Base-by-base conservation (phyloP, 2,113 vertebrate species). In the Balaeniceps rex region DNA sequence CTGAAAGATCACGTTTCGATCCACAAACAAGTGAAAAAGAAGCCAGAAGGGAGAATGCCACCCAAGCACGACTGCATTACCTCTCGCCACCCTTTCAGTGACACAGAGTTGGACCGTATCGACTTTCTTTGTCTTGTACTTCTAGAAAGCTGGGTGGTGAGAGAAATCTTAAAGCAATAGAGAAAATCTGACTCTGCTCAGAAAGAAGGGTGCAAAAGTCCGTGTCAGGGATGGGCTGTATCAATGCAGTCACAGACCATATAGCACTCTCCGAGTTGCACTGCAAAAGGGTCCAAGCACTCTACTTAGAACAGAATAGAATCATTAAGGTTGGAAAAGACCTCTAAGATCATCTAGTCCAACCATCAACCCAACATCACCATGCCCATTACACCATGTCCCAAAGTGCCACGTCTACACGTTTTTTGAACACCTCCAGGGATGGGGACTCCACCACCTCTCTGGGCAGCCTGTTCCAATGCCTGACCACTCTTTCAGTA, bases 61-160 rank as follows among this genome's bases (percentile, higher is more conserved):
- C 19, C 31, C 0, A 1, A 34, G 83, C 70, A 71, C 3, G 1
- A 19, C 2, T 3, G 33, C 23, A 22, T 15, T 13, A 47, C 21
- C 70, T 47, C 75, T 78, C 28, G 15, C 4, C 21, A 7, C 40
- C 19, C 55, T 26, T 6, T 6, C 63, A 24, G 80, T 6, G 51
- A 4, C 26, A 3, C 0, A 5, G 74, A 65, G 52, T 6, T 12
- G 68, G 64, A 63, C 54, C 8, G 0, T 2, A 17, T 11, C 1
- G 5, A 3, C 46, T 8, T 7, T 1, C 69, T n/a, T 3, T 29
- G 42, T n/a, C 12, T 1, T 5, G 10, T 0, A 10, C 47, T 57
- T 3, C 55, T 25, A 16, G 42, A 18, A n/a, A 24, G 60, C 15
- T 4, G 4, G 22, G 44, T 17, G 49, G 9, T 9, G 58, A 81